phyloP scores from a whole-genome alignment of 2,113 vertebrate genomes.

The Pithys albifrons region DNA sequence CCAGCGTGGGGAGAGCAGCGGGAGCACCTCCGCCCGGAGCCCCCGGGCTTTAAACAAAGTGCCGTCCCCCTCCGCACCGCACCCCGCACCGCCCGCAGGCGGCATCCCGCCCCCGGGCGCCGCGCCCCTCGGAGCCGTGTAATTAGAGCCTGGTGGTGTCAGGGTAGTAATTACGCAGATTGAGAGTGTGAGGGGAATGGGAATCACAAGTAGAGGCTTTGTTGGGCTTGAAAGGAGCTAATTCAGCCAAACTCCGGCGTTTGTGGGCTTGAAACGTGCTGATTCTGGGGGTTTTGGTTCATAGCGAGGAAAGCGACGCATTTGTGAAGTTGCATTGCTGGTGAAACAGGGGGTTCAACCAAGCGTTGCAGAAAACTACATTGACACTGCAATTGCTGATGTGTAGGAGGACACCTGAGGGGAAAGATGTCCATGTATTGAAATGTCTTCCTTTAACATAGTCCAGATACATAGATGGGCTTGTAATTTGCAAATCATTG shows the following conservation, averaged over 20 bases:
- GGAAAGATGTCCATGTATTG: background rate
- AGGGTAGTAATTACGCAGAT: conserved; percentile 72
- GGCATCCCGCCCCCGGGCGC: background rate
- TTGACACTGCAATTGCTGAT: background rate
- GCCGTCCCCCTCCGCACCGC: background rate
- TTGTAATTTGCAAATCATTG: background rate
- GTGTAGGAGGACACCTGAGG: background rate
- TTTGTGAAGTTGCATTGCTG: background rate
- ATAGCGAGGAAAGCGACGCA: background rate
- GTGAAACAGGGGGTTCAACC: background rate
- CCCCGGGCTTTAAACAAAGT: background rate
- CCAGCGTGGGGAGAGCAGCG: background rate
- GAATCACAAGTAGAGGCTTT: conserved; percentile 55
- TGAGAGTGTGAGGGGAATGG: conserved; percentile 59
- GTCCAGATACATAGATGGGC: background rate
- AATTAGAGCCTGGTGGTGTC: conserved; percentile 69
- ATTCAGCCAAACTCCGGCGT: background rate
- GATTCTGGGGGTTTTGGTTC: background rate
- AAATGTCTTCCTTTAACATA: background rate
- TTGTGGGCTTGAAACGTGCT: background rate
- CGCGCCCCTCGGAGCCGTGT: conserved; percentile 17
- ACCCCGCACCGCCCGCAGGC: background rate
- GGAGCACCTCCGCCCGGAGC: background rate
- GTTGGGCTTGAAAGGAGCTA: conserved; percentile 11
- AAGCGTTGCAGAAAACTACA: background rate